Conservation (phyloP, 2,113 vertebrate genomes). For the Polyodon spathula region DNA sequence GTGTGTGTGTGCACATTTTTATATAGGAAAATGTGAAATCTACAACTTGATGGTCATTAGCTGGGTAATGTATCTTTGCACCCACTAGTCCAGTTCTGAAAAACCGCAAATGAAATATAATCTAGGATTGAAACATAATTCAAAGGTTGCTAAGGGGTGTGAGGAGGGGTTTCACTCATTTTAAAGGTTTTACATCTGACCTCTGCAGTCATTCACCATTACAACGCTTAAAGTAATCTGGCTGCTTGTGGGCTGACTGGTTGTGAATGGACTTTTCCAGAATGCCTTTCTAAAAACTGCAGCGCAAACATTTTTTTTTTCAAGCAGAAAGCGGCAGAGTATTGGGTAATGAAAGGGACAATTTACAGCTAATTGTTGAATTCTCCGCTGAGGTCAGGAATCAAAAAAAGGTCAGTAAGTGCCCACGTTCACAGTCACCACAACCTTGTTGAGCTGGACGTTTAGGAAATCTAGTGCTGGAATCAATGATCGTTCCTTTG, state of each 20-base stretch:
- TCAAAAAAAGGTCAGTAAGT: constrained; percentile 33
- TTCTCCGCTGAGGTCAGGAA: constrained; percentile 29
- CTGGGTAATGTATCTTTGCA: no score
- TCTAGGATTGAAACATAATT: no score
- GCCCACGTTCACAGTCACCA: constrained; percentile 17
- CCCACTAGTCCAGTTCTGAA: no score
- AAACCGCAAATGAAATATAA: no score
- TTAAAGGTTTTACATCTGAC: constrained; percentile 18
- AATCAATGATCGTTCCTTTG: constrained; percentile 7
- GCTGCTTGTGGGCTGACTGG: constrained; percentile 34
- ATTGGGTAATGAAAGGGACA: constrained; percentile 33
- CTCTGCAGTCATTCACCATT: constrained; percentile 26
- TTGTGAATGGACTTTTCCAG: constrained; percentile 49
- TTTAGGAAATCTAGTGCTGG: constrained; percentile 16
- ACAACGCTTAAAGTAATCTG: constrained; percentile 28
- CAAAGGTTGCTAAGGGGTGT: background rate
- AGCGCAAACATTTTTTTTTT: constrained; percentile 37
- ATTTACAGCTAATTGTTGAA: constrained; percentile 34
- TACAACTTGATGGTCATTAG: no score
- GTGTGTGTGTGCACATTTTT: no score
- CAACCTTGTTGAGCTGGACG: constrained; percentile 20
- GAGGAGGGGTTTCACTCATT: background rate
- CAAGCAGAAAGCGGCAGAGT: constrained; percentile 29
- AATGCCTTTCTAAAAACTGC: constrained; percentile 40
- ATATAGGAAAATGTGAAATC: no score